A percentile compares a stretch with the other conserved stretches of the same genome.
Evolutionary conservation across 2,888 invertebrate genomes (phyloP).

Genomic region (Stenolophus ochropezus): DNA sequence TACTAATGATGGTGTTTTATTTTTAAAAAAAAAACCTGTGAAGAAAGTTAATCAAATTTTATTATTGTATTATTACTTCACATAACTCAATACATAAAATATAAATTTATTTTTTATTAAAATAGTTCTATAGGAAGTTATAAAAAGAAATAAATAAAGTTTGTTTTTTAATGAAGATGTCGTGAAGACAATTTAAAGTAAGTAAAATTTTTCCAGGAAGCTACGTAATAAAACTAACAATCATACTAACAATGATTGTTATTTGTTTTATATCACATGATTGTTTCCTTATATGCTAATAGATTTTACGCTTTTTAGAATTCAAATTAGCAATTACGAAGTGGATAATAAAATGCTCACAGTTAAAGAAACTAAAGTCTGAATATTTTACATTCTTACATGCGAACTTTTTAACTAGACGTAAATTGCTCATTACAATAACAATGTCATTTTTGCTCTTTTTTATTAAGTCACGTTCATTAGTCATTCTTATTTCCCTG

Average conservation of each 20-base stretch:
- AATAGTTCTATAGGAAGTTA: too few species aligned
- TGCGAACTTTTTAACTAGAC: not conserved
- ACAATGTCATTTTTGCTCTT: conserved; percentile 24
- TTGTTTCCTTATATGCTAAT: conserved; percentile 32
- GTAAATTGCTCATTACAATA: conserved; percentile 21
- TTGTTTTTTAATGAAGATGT: not conserved
- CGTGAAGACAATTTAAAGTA: not conserved
- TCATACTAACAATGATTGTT: conserved; percentile 23
- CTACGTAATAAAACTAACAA: not conserved
- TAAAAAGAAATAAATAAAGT: too few species aligned
- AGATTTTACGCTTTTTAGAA: conserved; percentile 36
- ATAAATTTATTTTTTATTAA: too few species aligned
- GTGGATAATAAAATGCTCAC: conserved; percentile 26
- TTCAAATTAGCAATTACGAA: conserved; percentile 32
- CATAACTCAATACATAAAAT: too few species aligned
- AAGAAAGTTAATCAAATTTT: too few species aligned
- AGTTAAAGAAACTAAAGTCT: conserved; percentile 16
- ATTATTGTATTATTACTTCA: too few species aligned
- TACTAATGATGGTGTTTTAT: too few species aligned
- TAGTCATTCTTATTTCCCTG: conserved; percentile 4
- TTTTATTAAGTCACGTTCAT: conserved; percentile 12
- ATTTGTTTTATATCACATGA: conserved; percentile 32
- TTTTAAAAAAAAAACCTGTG: too few species aligned
- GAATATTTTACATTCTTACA: conserved; percentile 38
- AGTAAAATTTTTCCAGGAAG: not conserved